These are phyloP conservation scores for Orthonyx spaldingii DNA, from an alignment of 2,113 vertebrate species.

Conservation along the genomic window DNA sequence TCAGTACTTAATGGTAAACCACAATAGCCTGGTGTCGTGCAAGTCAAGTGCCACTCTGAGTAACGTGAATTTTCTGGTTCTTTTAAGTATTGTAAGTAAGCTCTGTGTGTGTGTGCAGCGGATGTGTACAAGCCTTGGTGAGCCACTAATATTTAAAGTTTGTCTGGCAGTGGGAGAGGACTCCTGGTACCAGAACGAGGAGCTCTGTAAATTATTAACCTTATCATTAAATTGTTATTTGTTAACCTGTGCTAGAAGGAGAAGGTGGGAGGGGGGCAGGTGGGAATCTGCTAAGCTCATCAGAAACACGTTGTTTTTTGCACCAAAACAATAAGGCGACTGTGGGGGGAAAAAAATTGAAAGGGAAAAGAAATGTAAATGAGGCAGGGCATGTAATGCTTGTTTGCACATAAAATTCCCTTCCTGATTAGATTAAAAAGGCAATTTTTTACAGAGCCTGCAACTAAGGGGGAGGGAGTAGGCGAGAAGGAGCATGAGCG, in stretches of 20 bases:
- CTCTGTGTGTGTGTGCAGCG: fast-evolving
- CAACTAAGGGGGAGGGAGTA: not conserved
- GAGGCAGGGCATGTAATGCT: not conserved
- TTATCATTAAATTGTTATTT: constrained; percentile 57
- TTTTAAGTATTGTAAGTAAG: not conserved
- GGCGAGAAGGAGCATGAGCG: not conserved
- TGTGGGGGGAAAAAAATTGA: not conserved
- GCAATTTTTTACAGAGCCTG: constrained; percentile 40
- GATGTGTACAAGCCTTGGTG: not conserved
- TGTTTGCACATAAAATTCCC: constrained; percentile 48
- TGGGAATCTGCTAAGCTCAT: not conserved
- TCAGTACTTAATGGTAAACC: not conserved
- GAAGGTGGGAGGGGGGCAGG: not conserved
- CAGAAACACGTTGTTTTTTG: not conserved
- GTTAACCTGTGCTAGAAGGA: constrained; percentile 20
- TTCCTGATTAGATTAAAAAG: constrained; percentile 55
- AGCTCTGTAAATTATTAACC: constrained; percentile 77
- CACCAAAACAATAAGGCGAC: not conserved
- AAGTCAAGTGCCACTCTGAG: not conserved
- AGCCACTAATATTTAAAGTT: constrained; percentile 26
- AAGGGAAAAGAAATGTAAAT: constrained; percentile 14
- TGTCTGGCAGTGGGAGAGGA: not conserved
- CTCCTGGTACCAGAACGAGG: not conserved
- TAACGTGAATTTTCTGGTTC: not conserved
- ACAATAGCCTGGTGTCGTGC: not conserved